These are phyloP conservation scores for Suricata suricatta DNA, from an alignment of 2,113 vertebrate genomes.

Conservation along the genomic window DNA sequence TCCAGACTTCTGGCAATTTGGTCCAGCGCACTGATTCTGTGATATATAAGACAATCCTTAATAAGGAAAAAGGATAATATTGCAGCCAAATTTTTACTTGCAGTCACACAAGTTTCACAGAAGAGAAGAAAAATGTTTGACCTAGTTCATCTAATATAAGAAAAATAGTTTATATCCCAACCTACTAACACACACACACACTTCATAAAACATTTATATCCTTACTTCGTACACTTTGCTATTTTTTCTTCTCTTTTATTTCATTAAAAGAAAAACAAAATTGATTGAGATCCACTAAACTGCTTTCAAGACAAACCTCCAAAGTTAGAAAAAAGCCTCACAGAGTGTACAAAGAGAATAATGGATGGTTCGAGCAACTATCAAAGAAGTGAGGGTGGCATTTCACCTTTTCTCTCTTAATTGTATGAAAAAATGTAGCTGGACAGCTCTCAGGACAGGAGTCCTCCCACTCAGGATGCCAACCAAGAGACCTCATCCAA, in stretches of 20 bases:
- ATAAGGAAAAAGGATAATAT: not conserved
- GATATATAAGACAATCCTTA: not conserved
- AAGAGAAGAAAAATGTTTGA: constrained; percentile 1
- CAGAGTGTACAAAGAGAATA: not conserved
- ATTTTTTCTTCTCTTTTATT: constrained; percentile 12
- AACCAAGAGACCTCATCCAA: not conserved
- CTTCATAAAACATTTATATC: not conserved
- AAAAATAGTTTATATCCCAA: not conserved
- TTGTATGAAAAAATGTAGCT: not conserved
- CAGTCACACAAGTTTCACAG: not conserved
- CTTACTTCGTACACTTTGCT: not conserved
- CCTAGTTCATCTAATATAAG: not conserved
- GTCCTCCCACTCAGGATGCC: not conserved
- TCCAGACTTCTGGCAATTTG: not conserved
- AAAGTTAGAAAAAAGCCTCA: not conserved
- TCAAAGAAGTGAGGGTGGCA: not conserved
- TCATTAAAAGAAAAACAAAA: constrained; percentile 21
- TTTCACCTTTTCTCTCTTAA: not conserved
- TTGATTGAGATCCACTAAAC: not conserved
- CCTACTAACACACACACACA: not conserved
- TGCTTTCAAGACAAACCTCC: not conserved
- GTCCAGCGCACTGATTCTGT: not conserved
- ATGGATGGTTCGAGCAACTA: not conserved
- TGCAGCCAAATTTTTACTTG: not conserved
- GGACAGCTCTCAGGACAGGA: not conserved